These are phyloP conservation scores for Pristionchus arcanus DNA, from an alignment of 2,888 invertebrate species.

Conservation along the genomic window DNA sequence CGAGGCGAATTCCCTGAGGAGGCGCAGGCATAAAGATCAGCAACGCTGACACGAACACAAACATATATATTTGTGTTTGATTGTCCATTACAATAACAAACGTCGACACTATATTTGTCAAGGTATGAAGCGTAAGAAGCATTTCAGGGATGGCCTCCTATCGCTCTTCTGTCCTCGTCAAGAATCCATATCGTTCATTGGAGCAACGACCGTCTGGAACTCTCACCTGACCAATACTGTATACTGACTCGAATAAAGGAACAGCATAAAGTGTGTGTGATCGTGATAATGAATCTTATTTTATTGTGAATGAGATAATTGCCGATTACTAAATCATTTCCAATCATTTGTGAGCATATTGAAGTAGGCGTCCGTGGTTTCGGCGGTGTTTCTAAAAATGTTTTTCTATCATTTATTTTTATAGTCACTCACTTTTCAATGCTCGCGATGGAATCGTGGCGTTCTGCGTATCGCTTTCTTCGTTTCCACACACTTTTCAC, in stretches of 20 bases:
- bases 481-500: background rate
- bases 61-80: too few species aligned
- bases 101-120: too few species aligned
- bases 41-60: too few species aligned
- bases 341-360: background rate
- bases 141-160: background rate
- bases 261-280: background rate
- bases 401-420: background rate
- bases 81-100: background rate
- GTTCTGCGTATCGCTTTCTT: background rate
- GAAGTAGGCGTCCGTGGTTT: background rate
- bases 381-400: background rate
- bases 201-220: background rate
- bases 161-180: background rate
- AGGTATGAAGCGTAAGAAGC: background rate
- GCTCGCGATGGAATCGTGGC: background rate
- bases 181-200: background rate
- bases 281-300: too few species aligned
- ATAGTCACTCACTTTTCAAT: background rate
- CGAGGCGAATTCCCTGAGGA: too few species aligned
- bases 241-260: background rate
- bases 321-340: background rate
- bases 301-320: too few species aligned
- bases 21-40: too few species aligned
- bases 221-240: background rate